Percentiles rank a stretch among this genome's conserved stretches.
phyloP scores from a whole-genome alignment of 53 echinoderm and acorn worm species.

The Zoroaster sp. region DNA sequence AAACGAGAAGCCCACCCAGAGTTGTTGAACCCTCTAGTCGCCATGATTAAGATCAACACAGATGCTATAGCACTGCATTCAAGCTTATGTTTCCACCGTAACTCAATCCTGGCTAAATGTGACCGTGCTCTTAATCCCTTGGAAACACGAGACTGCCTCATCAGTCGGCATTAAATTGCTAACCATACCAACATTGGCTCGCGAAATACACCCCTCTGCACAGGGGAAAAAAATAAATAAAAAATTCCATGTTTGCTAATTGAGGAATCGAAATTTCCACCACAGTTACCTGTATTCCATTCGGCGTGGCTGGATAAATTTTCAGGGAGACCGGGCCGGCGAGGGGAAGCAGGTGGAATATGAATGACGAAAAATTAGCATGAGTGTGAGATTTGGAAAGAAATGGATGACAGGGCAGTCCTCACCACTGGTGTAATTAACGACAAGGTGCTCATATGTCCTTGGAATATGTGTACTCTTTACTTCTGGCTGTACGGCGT shows the following conservation, averaged over 20 bases:
- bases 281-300: constrained; percentile 19
- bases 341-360: constrained; percentile 18
- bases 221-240: not conserved
- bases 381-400: constrained; percentile 14
- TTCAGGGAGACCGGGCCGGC: not conserved
- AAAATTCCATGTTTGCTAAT: constrained; percentile 1
- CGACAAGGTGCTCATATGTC: constrained; percentile 9
- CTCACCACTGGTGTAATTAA: not conserved
- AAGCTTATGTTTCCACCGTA: not conserved
- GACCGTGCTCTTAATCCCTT: constrained; percentile 38
- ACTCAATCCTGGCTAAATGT: constrained; percentile 31
- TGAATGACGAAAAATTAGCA: not conserved
- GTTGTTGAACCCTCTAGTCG: constrained; percentile 38
- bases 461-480: not conserved
- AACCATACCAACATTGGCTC: constrained; percentile 27
- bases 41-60: not conserved
- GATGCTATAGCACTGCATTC: not conserved
- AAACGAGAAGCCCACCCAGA: not conserved
- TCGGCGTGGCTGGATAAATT: constrained; percentile 30
- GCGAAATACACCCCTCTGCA: not conserved
- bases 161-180: constrained; percentile 50
- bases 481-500: not conserved
- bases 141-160: constrained; percentile 20
- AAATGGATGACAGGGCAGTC: constrained; percentile 8
- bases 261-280: constrained; percentile 42